Evolutionary conservation across 2,888 invertebrate species (phyloP).

Genomic region (Hypolimnas misippus): DNA sequence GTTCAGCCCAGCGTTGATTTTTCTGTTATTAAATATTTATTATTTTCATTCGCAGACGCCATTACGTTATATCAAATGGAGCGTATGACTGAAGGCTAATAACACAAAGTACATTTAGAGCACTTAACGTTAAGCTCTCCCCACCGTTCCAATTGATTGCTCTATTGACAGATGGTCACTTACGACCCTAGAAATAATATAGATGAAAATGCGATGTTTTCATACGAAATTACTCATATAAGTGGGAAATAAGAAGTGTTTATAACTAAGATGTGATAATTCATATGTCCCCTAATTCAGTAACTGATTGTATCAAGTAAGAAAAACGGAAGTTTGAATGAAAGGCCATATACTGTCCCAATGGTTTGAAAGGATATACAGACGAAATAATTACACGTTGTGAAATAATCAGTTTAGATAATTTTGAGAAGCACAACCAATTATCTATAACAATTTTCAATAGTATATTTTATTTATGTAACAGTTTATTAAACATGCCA

Average conservation of each 20-base stretch:
- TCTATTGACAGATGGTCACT: conserved; percentile 45
- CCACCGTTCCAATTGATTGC: conserved; percentile 57
- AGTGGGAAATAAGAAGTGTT: neutral
- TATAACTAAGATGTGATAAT: neutral
- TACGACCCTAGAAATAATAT: conserved; percentile 34
- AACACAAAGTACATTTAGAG: conserved; percentile 58
- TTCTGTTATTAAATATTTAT: conserved; percentile 14
- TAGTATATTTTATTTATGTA: no score
- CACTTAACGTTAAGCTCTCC: conserved; percentile 56
- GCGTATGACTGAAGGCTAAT: conserved; percentile 57
- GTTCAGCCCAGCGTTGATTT: neutral
- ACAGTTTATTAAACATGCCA: no score
- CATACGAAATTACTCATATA: conserved; percentile 23
- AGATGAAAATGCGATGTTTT: conserved; percentile 25
- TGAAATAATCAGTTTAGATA: neutral
- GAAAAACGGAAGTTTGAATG: no score
- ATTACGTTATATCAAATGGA: conserved; percentile 60
- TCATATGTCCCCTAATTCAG: neutral
- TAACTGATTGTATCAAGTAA: neutral
- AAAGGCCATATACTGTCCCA: no score
- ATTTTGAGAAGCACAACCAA: neutral
- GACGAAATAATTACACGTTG: no score
- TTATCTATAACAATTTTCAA: neutral
- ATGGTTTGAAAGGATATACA: no score
- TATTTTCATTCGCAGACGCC: conserved; percentile 37